A percentile compares a stretch with the other conserved stretches of the same genome.
Evolutionary conservation across 1,140 invertebrate genomes (phyloP).

Genomic region (Anoplolepis gracilipes): DNA sequence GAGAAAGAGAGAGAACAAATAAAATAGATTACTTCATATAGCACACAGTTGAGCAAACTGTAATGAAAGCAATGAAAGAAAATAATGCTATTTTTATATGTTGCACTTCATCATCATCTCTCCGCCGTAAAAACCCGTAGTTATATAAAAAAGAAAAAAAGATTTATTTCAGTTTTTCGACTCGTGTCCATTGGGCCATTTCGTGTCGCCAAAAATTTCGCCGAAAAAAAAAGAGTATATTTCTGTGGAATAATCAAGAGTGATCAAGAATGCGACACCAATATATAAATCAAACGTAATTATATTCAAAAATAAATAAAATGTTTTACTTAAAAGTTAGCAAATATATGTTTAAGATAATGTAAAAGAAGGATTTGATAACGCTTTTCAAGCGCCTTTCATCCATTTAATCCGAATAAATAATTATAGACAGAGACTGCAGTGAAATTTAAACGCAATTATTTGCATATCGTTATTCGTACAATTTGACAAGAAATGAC

Average conservation of each 20-base stretch:
- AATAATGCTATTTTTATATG: conserved; percentile 78
- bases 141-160: conserved; percentile 61
- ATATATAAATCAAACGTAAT: conserved; percentile 26
- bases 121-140: conserved; percentile 68
- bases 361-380: not conserved
- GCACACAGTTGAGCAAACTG: conserved; percentile 71
- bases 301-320: not conserved
- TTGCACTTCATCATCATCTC: conserved; percentile 71
- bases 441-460: conserved; percentile 6
- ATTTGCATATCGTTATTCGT: conserved; percentile 13
- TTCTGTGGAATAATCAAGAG: not conserved
- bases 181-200: conserved; percentile 65
- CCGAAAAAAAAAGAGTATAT: not conserved
- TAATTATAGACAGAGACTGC: not conserved
- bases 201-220: conserved; percentile 47
- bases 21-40: conserved; percentile 75
- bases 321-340: conserved; percentile 11
- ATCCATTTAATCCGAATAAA: not conserved
- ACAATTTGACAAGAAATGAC: conserved; percentile 69
- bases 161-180: conserved; percentile 60
- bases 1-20: conserved; percentile 62
- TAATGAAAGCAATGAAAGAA: conserved; percentile 77
- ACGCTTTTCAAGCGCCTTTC: not conserved
- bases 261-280: not conserved
- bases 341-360: not conserved